Evolutionary conservation across 2,113 vertebrate species (phyloP).

Genomic region (Calyptomena viridis): DNA sequence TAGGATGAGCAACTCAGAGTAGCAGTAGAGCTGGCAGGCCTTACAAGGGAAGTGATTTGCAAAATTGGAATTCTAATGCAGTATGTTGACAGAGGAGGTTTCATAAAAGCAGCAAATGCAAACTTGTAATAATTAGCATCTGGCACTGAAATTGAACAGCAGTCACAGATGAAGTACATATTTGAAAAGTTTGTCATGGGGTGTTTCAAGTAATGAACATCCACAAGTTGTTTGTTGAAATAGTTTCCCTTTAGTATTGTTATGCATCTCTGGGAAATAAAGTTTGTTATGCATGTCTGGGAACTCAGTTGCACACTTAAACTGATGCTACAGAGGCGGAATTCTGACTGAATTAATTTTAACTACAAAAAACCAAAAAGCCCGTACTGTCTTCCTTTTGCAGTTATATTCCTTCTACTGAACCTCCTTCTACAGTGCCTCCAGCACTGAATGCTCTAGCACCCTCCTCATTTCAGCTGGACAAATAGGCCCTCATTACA

Average conservation of each 20-base stretch:
- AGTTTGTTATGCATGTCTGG: background rate
- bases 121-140: slow-evolving; percentile 6
- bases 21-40: background rate
- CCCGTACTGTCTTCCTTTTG: background rate
- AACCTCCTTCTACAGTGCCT: background rate
- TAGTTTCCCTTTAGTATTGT: background rate
- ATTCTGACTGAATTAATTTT: background rate
- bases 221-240: slow-evolving; percentile 1
- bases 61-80: background rate
- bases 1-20: background rate
- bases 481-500: slow-evolving; percentile 8
- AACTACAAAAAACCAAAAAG: background rate
- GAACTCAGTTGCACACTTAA: background rate
- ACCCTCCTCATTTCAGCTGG: background rate
- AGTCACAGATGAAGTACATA: slow-evolving; percentile 2
- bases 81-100: background rate
- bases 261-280: background rate
- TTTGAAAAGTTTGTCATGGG: slow-evolving; percentile 27
- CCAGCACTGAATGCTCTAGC: background rate
- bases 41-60: background rate
- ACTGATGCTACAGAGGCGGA: background rate
- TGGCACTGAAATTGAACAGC: background rate
- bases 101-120: background rate
- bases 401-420: background rate
- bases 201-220: slow-evolving; percentile 30